phyloP scores from a whole-genome alignment of 2,113 vertebrate genomes.

The Brienomyrus brachyistius region DNA sequence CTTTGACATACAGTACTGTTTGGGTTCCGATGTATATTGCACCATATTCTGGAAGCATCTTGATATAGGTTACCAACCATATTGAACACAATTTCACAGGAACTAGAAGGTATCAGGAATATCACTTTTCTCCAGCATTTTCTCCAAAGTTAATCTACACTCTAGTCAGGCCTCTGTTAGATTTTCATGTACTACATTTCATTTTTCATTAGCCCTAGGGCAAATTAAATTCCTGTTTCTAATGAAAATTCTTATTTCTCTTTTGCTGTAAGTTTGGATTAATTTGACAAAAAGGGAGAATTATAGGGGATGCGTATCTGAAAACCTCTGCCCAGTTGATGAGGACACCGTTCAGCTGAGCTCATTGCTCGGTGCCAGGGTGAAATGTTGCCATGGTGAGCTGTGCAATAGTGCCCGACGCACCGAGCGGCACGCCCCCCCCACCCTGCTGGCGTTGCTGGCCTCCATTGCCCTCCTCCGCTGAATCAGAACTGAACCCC shows the following conservation, averaged over 20 bases:
- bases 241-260: not conserved
- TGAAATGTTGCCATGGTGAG: not conserved
- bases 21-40: not conserved
- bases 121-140: not conserved
- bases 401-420: not conserved
- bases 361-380: not conserved
- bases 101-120: not conserved
- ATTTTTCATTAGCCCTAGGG: not conserved
- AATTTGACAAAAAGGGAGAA: not conserved
- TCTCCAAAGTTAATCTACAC: not conserved
- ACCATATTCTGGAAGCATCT: not conserved
- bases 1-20: not conserved
- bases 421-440: not conserved
- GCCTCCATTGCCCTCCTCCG: not conserved
- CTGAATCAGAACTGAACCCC: not conserved
- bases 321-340: not conserved
- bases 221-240: not conserved
- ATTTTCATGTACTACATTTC: not conserved
- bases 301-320: not conserved
- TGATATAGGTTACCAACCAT: not conserved
- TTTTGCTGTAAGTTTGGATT: not conserved
- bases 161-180: not conserved
- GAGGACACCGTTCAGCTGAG: not conserved
- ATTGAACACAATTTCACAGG: not conserved
- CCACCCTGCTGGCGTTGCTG: not conserved